Evolutionary conservation across 2,113 vertebrate genomes (phyloP).

Genomic region (Abramis brama): DNA sequence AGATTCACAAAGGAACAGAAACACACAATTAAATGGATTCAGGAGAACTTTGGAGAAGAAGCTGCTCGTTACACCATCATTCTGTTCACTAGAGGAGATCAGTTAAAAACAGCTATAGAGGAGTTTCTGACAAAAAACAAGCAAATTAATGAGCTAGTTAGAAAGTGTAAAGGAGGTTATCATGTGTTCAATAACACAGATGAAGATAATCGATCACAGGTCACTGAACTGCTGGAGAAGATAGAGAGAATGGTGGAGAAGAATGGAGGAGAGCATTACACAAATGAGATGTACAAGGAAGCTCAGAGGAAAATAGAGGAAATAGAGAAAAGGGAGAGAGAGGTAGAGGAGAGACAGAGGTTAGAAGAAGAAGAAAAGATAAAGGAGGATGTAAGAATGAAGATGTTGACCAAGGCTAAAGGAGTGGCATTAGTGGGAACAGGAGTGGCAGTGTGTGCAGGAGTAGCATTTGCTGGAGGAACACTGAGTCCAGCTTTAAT

Average conservation of each 20-base stretch:
- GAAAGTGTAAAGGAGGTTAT: constrained; percentile 67
- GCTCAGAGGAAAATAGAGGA: constrained; percentile 44
- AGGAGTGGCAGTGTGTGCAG: background rate
- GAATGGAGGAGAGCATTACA: constrained; percentile 70
- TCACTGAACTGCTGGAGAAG: constrained; percentile 67
- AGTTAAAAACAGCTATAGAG: constrained; percentile 60
- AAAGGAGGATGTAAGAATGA: background rate
- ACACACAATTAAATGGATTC: constrained; percentile 71
- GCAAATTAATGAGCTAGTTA: constrained; percentile 65
- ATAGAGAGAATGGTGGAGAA: constrained; percentile 68
- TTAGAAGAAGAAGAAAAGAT: constrained; percentile 29
- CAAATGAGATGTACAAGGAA: constrained; percentile 65
- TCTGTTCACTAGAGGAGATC: constrained; percentile 74
- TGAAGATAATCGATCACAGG: constrained; percentile 58
- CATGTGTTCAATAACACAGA: constrained; percentile 73
- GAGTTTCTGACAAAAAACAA: constrained; percentile 59
- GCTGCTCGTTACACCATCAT: constrained; percentile 73
- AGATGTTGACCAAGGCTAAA: background rate
- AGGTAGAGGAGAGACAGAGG: constrained; percentile 58
- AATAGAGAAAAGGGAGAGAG: constrained; percentile 61
- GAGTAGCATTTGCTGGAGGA: background rate
- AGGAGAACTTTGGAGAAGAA: constrained; percentile 75
- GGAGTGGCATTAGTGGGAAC: background rate
- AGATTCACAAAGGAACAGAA: constrained; percentile 72
- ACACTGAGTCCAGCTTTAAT: background rate